These are phyloP conservation scores for Anser brachyrhynchus DNA, from an alignment of 2,113 vertebrate genomes.

Conservation along the genomic window DNA sequence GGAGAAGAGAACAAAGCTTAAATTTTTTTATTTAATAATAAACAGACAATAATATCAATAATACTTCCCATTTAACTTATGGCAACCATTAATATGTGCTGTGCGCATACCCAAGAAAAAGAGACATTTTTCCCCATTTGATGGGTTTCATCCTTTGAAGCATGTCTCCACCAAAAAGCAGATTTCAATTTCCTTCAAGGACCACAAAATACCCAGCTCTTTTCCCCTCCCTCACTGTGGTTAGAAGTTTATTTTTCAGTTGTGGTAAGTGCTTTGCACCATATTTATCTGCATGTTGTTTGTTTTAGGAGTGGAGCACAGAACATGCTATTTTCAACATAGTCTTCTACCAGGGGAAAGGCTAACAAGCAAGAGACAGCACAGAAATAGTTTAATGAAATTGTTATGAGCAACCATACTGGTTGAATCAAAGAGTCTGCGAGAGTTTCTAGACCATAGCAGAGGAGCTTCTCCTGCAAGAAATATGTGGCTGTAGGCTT, in stretches of 20 bases:
- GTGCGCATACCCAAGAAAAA: not conserved
- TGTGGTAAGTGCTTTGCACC: constrained; percentile 73
- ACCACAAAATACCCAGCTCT: constrained; percentile 68
- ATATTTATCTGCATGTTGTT: constrained; percentile 78
- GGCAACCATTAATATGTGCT: constrained; percentile 45
- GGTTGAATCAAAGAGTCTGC: constrained; percentile 33
- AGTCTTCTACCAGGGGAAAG: constrained; percentile 56
- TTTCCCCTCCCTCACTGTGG: constrained; percentile 64
- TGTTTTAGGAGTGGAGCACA: constrained; percentile 74
- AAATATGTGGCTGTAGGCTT: not conserved
- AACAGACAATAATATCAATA: constrained; percentile 52
- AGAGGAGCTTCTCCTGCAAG: not conserved
- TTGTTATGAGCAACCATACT: constrained; percentile 35
- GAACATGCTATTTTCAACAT: constrained; percentile 65
- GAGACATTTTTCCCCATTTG: constrained; percentile 50
- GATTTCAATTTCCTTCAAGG: constrained; percentile 69
- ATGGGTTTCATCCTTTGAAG: constrained; percentile 66
- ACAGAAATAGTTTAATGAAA: constrained; percentile 52
- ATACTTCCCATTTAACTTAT: constrained; percentile 45
- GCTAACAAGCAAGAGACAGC: constrained; percentile 39
- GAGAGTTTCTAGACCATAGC: not conserved
- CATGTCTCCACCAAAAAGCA: constrained; percentile 61
- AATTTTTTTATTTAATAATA: constrained; percentile 52
- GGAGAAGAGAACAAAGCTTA: constrained; percentile 49
- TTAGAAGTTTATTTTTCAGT: constrained; percentile 77